Evolutionary conservation across 2,113 vertebrate genomes (phyloP).

Genomic region (Apaloderma vittatum): DNA sequence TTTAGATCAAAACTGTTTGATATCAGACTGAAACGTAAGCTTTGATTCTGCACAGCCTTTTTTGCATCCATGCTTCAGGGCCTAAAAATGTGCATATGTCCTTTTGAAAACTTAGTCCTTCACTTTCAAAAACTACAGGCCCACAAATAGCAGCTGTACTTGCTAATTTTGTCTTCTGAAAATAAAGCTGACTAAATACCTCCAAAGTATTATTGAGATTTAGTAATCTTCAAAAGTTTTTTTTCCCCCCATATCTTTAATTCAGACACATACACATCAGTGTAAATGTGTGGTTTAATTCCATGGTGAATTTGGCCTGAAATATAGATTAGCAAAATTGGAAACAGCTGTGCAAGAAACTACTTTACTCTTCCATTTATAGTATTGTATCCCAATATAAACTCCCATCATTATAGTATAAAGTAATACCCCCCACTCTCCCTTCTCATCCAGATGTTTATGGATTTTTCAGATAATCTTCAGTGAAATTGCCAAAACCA

Average conservation of each 20-base stretch:
- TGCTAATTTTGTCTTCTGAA: constrained; percentile 68
- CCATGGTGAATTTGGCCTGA: constrained; percentile 81
- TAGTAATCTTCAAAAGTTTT: constrained; percentile 60
- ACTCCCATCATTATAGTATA: constrained; percentile 79
- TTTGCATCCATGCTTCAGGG: background rate
- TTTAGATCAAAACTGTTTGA: background rate
- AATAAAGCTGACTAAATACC: constrained; percentile 72
- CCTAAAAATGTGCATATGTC: constrained; percentile 47
- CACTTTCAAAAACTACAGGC: constrained; percentile 41
- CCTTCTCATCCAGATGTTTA: constrained; percentile 83
- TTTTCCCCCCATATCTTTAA: constrained; percentile 41
- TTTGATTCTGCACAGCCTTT: background rate
- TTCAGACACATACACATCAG: constrained; percentile 74
- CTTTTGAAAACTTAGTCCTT: constrained; percentile 56
- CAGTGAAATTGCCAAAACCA: constrained; percentile 84
- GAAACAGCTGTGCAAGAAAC: constrained; percentile 87
- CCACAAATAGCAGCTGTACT: constrained; percentile 67
- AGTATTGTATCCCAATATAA: constrained; percentile 87
- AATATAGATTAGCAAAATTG: constrained; percentile 86
- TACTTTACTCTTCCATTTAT: constrained; percentile 86
- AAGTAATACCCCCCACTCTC: constrained; percentile 69
- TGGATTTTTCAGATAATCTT: constrained; percentile 83
- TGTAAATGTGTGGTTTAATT: constrained; percentile 79
- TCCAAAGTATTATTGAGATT: constrained; percentile 48
- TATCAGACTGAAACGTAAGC: background rate